These are phyloP conservation scores for Eulemur albifrons DNA, from an alignment of 2,797 vertebrate species.

Conservation along the genomic window DNA sequence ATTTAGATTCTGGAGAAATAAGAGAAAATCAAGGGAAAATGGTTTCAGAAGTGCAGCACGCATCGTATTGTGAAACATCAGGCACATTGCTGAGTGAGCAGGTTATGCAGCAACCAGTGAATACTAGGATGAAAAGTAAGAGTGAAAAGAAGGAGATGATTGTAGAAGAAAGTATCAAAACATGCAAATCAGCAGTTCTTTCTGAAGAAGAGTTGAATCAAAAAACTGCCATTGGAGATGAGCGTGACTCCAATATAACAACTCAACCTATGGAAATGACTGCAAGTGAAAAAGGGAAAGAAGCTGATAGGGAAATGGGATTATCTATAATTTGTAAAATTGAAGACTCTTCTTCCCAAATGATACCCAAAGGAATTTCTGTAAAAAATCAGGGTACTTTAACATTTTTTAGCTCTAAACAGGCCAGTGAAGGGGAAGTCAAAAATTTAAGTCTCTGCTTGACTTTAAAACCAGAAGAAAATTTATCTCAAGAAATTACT, in stretches of 20 bases:
- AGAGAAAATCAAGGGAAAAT: slow-evolving; percentile 41
- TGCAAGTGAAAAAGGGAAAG: not conserved
- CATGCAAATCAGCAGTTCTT: not conserved
- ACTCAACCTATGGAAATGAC: not conserved
- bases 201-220: slow-evolving; percentile 41
- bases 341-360: slow-evolving; percentile 34
- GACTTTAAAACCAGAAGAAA: slow-evolving; percentile 61
- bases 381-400: slow-evolving; percentile 39
- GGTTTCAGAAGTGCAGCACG: not conserved
- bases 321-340: slow-evolving; percentile 29
- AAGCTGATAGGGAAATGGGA: not conserved
- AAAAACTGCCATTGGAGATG: not conserved
- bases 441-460: slow-evolving; percentile 36
- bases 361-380: slow-evolving; percentile 5
- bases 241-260: not conserved
- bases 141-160: not conserved
- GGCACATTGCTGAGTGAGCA: not conserved
- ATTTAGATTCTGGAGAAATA: slow-evolving; percentile 53
- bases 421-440: not conserved
- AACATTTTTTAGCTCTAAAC: slow-evolving; percentile 31
- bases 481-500: slow-evolving; percentile 53
- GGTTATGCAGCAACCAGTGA: not conserved
- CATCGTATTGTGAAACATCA: slow-evolving; percentile 26
- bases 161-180: not conserved
- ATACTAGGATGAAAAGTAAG: not conserved